Evolutionary conservation across 2,888 invertebrate genomes (phyloP).

Genomic region (Conomelus anceps): DNA sequence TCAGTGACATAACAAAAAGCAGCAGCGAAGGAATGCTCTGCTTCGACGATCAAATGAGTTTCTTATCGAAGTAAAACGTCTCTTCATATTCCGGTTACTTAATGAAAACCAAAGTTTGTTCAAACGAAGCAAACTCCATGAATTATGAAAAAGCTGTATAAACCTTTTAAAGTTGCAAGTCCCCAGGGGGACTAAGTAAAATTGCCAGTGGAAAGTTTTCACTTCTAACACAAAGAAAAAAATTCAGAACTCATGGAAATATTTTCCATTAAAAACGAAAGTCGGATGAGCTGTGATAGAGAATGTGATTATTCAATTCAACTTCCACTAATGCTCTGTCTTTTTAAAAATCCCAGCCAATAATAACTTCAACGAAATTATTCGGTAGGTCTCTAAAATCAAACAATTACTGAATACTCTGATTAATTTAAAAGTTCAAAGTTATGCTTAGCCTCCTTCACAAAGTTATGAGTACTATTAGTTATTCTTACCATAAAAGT

Average conservation of each 20-base stretch:
- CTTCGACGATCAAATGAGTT: background rate
- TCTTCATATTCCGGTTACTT: background rate
- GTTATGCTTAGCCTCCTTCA: too few species aligned
- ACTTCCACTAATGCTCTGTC: background rate
- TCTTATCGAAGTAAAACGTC: background rate
- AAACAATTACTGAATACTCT: background rate
- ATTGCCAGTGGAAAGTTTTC: background rate
- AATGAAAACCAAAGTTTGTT: background rate
- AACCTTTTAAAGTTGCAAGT: background rate
- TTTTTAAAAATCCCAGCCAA: background rate
- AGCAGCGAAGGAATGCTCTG: background rate
- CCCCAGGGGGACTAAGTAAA: background rate
- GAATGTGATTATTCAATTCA: background rate
- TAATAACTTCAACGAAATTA: background rate
- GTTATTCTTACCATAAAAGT: too few species aligned
- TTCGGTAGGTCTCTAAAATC: background rate
- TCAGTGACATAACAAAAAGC: background rate
- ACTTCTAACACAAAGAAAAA: background rate
- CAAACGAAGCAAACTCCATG: background rate
- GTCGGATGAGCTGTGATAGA: background rate
- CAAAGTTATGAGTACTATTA: background rate
- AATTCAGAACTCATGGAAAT: background rate
- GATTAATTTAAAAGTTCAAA: background rate
- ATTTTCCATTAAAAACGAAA: background rate
- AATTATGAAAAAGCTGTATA: background rate